These are phyloP conservation scores for Xenentodon cancila DNA, from an alignment of 2,797 vertebrate genomes.

Conservation along the genomic window DNA sequence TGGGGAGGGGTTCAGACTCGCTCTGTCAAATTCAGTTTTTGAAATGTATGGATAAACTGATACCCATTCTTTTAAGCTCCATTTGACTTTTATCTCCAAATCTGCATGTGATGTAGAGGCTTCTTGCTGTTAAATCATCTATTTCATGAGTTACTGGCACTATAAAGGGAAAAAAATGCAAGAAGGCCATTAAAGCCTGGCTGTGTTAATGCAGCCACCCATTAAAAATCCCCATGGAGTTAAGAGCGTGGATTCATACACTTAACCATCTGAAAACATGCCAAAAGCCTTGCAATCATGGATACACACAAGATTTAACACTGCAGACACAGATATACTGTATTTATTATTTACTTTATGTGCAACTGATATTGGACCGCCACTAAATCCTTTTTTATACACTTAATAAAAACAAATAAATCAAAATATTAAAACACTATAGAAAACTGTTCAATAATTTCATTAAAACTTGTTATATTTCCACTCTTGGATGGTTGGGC, in stretches of 20 bases:
- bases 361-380: not conserved
- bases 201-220: conserved; percentile 69
- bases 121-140: conserved; percentile 73
- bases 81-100: conserved; percentile 51
- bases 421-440: no score
- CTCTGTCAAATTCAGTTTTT: conserved; percentile 8
- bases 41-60: conserved; percentile 29
- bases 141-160: conserved; percentile 67
- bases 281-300: conserved; percentile 16
- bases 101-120: conserved; percentile 61
- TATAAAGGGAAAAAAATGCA: conserved; percentile 40
- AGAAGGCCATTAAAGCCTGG: conserved; percentile 61
- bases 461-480: not conserved
- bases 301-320: conserved; percentile 7
- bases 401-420: not conserved
- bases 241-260: conserved; percentile 46
- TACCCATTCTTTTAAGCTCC: conserved; percentile 31
- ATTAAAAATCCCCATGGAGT: conserved; percentile 65
- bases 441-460: no score
- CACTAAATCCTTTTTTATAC: not conserved
- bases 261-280: conserved; percentile 37
- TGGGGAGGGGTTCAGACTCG: not conserved
- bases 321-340: conserved; percentile 9
- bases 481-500: conserved; percentile 1
- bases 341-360: not conserved